Conservation (phyloP, 2,113 vertebrate species). For the Microcebus griseorufus region DNA sequence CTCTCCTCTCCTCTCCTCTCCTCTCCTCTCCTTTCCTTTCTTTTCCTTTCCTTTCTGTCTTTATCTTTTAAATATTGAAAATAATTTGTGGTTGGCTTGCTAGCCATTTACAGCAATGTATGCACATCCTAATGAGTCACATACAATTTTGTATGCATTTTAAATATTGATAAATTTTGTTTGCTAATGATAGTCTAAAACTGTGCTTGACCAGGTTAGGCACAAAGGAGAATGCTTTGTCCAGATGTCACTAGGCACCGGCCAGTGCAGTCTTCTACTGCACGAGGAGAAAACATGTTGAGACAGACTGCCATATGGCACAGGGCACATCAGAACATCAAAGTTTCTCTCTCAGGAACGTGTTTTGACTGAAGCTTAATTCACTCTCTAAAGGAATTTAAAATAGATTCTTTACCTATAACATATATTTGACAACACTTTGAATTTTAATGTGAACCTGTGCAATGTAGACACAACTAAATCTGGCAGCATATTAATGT, state of each 20-base stretch:
- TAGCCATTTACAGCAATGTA: background rate
- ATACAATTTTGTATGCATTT: background rate
- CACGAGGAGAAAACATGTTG: background rate
- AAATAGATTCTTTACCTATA: slow-evolving; percentile 61
- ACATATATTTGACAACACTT: slow-evolving; percentile 69
- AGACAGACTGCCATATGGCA: background rate
- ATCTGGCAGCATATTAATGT: slow-evolving; percentile 53
- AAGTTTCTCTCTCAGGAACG: slow-evolving; percentile 21
- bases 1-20: background rate
- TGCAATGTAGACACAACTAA: slow-evolving; percentile 42
- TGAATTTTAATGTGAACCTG: slow-evolving; percentile 56
- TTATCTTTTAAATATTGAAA: background rate
- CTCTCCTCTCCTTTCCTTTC: rapidly evolving
- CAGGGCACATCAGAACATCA: background rate
- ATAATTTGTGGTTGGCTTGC: background rate
- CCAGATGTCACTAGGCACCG: background rate
- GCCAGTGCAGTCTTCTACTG: background rate
- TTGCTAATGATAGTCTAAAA: background rate
- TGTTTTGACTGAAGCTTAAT: slow-evolving; percentile 72
- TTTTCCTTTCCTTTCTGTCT: background rate
- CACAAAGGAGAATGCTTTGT: background rate
- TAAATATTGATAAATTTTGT: background rate
- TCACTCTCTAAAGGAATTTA: slow-evolving; percentile 45
- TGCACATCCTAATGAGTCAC: background rate
- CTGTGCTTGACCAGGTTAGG: background rate